Conservation (phyloP, 2,113 vertebrate species). For the Sorex araneus region DNA sequence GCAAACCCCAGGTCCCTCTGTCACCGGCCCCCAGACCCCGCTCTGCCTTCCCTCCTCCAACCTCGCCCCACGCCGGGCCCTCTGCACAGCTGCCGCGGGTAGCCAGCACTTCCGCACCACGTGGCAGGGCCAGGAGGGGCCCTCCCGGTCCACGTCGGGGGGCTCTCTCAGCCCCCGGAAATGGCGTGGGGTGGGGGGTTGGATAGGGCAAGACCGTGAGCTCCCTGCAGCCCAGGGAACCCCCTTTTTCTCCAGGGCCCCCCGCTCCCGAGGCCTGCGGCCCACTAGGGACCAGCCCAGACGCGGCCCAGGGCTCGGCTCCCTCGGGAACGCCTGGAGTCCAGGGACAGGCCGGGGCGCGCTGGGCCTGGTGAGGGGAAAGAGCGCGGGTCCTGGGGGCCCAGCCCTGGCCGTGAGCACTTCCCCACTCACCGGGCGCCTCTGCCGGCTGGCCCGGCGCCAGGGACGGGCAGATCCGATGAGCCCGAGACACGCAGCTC, state of each 20-base stretch:
- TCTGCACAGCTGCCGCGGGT: neutral
- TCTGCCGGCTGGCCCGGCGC: neutral
- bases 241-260: neutral
- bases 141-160: neutral
- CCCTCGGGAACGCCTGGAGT: neutral
- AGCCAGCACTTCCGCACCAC: neutral
- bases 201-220: neutral
- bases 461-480: neutral
- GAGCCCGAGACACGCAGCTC: neutral
- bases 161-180: neutral
- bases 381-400: too few relatives aligned
- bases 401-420: too few relatives aligned
- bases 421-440: neutral
- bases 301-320: neutral
- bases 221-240: neutral
- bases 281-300: neutral
- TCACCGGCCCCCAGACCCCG: too few relatives aligned
- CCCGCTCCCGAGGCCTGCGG: neutral
- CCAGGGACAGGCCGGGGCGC: too few relatives aligned
- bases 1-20: neutral
- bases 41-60: neutral
- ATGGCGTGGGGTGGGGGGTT: too few relatives aligned
- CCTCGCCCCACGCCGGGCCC: neutral
- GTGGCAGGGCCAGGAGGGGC: neutral
- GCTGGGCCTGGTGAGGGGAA: too few relatives aligned